Evolutionary conservation across 1,140 invertebrate genomes (phyloP).

Genomic region (Drosophila takahashii): DNA sequence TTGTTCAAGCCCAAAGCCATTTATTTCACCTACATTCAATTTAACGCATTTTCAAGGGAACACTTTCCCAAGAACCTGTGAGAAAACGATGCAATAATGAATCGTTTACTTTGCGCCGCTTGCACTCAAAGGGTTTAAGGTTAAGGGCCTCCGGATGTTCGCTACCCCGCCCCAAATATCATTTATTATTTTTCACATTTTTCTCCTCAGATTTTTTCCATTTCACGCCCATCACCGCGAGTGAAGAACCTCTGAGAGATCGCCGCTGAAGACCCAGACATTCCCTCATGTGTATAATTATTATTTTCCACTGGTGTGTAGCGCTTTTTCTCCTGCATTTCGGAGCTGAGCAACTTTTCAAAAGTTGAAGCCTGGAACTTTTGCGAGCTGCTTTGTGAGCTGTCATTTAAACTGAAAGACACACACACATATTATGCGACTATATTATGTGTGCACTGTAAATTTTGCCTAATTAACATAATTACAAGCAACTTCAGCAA

Average conservation of each 20-base stretch:
- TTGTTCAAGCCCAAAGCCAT: neutral
- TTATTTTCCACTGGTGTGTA: constrained; percentile 26
- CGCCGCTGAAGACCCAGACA: constrained; percentile 5
- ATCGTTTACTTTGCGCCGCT: constrained; percentile 28
- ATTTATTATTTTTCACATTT: constrained; percentile 55
- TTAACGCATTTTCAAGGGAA: neutral
- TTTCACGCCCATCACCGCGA: constrained; percentile 68
- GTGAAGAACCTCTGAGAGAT: constrained; percentile 22
- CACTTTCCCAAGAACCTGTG: constrained; percentile 40
- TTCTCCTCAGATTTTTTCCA: constrained; percentile 49
- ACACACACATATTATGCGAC: constrained; percentile 12
- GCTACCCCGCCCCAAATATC: constrained; percentile 42
- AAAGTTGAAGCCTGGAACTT: constrained; percentile 45
- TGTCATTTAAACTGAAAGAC: constrained; percentile 68
- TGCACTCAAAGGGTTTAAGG: constrained; percentile 24
- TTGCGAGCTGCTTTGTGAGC: constrained; percentile 40
- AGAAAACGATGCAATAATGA: constrained; percentile 44
- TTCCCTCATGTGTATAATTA: constrained; percentile 66
- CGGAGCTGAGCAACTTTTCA: constrained; percentile 51
- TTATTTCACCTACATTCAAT: constrained; percentile 28
- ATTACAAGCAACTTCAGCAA: constrained; percentile 66
- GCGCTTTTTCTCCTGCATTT: constrained; percentile 16
- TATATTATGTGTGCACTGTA: constrained; percentile 22
- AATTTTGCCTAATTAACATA: constrained; percentile 74
- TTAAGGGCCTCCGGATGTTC: constrained; percentile 42